Percentiles rank a stretch among this genome's conserved stretches.
phyloP scores from a whole-genome alignment of 1,140 invertebrate genomes.

The Nasonia vitripennis region DNA sequence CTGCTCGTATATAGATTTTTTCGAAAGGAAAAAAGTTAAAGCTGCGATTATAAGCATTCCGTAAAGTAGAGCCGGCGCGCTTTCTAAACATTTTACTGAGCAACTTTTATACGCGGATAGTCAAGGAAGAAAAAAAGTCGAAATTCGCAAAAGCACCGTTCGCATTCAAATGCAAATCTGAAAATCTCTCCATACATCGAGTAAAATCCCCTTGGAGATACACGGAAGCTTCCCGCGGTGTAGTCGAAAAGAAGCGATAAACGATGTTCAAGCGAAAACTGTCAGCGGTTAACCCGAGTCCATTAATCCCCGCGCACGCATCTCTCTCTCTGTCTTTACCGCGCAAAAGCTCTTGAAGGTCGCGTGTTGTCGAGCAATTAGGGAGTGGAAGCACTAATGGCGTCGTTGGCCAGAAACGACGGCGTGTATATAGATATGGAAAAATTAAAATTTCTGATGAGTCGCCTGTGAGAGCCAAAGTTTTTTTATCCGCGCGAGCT shows the following conservation, averaged over 20 bases:
- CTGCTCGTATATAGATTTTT: background rate
- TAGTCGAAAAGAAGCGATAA: background rate
- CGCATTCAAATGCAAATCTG: too few species aligned
- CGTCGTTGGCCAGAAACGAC: background rate
- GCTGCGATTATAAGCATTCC: background rate
- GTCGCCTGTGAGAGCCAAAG: background rate
- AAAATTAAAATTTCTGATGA: slow-evolving; percentile 28
- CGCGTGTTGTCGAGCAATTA: background rate
- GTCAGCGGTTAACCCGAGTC: background rate
- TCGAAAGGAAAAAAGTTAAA: background rate
- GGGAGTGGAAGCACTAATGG: background rate
- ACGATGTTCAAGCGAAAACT: background rate
- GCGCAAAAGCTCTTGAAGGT: background rate
- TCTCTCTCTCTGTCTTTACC: background rate
- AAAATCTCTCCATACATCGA: background rate
- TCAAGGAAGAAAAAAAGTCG: background rate
- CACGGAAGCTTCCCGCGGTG: background rate
- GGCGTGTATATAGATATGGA: background rate
- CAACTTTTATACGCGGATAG: too few species aligned
- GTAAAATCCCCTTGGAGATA: background rate
- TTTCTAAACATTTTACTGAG: background rate
- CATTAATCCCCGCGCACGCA: background rate
- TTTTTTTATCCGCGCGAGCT: background rate
- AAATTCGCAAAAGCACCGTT: too few species aligned
- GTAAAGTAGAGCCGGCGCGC: background rate